Base-by-base conservation (phyloP, 2,888 invertebrate species). In the Nezara viridula region DNA sequence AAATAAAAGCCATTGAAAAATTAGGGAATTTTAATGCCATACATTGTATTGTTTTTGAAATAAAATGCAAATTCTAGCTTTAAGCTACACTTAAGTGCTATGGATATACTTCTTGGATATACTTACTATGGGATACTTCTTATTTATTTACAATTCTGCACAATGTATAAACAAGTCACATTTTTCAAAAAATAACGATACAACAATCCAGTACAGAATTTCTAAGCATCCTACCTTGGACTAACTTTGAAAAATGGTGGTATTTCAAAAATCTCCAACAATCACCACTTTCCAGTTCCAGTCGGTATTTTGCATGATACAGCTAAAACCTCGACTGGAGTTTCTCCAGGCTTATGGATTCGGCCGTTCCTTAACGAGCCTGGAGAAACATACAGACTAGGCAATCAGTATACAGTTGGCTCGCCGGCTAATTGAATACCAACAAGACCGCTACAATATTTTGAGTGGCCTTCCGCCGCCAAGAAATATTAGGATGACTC, bases 351-450 rank as follows among this genome's bases (percentile, higher is more conserved):
- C 60, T 32, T 32, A 27, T 60, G 60, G 27, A 60, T 60, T 60
- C 27, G 27, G n/a, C 60, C 60, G 60, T 60, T 27, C 60, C 60
- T 60, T 60, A 60, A 60, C 60, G 60, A 60, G 60, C 27, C 27
- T 16, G 27, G 14, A 27, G 60, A 27, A 60, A 60, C 60, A 60
- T 60, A 60, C 60, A 55, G 55, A 32, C 14, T 27, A 27, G 60
- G 44, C 60, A 60, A 60, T 60, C 60, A 60, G 60, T 60, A 60
- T 60, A 60, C 60, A 60, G 55, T 55, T 55, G 55, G 27, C 60
- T 14, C 1, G 27, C 5, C 27, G 16, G 27, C 60, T 60, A 60
- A 60, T 60, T 60, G 60, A 60, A 60, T 27, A 60, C 27, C 60
- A 60, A 60, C 60, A 60, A 60, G 27, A 32, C 60, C 27, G 60